Evolutionary conservation across 2,888 invertebrate species (phyloP), one percentile per base, ranked within the genome.

Genomic region (Portevinia maculata): DNA sequence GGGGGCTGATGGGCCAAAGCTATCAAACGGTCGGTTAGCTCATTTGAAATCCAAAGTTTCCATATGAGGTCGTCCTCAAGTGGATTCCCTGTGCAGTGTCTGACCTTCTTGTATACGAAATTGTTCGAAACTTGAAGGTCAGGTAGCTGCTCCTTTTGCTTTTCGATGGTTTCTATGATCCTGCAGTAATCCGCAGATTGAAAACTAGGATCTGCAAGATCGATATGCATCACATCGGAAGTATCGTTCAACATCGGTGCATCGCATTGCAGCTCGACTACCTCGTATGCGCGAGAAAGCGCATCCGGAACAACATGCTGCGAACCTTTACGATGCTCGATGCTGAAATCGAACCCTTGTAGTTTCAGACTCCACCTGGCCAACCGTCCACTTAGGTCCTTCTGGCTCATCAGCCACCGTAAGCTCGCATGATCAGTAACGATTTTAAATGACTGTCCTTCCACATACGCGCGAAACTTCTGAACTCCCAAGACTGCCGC

Each of bases 31-130:
- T 39, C 9, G 32, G 50, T 64, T 34, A 64, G 39, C 15, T 21
- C 62, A 3, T 21, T 8, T 11, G 62, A 37, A n/a, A 62, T 11
- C 62, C 62, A 62, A 1, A 60, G 46, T 13, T 62, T 48, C 60
- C 60, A 46, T 0, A 6, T n/a, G 15, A 62, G 15, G 1, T 62
- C 48, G 17, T 62, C 46, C 13, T 48, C n/a, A 5, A 50, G 34
- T n/a, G 46, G 48, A 62, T 62, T 13, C 7, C 30, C n/a, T n/a
- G n/a, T n/a, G n/a, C n/a, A n/a, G n/a, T n/a, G n/a, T n/a, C n/a
- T n/a, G n/a, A n/a, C n/a, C n/a, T n/a, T n/a, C n/a, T n/a, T n/a
- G n/a, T n/a, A n/a, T n/a, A n/a, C n/a, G n/a, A n/a, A n/a, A n/a
- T n/a, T n/a, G n/a, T n/a, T n/a, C n/a, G n/a, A n/a, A n/a, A n/a